Base-by-base conservation (phyloP, 1,140 invertebrate species). In the Daktulosphaira vitifoliae region DNA sequence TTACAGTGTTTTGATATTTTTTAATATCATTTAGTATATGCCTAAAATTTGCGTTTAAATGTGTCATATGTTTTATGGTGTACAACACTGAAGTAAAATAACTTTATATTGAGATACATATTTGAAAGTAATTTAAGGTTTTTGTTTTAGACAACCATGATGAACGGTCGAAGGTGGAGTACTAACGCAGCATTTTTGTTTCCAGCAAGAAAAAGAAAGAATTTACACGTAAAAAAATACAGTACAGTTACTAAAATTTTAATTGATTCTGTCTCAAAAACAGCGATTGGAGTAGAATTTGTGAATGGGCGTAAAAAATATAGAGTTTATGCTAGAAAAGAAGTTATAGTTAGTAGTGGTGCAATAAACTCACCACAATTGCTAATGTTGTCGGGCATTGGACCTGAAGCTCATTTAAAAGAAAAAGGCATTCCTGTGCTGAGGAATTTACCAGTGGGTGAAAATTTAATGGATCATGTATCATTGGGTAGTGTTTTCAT, bases 301-400 rank as follows among this genome's bases (percentile, higher is more conserved):
- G 69, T 78, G 2, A 78, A 80, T 67, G 72, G 82, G 48, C 71
- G 76, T 18, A 74, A 75, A 65, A 71, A 70, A 18, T 72, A 77
- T 1, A 71, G 72, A 18, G 76, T 81, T 0, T 74, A 75, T 7
- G 79, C 77, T 1, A 74, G 73, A 2, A 85, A 83, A 67, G 86
- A 89, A 74, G 78, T 87, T 0, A 78, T 88, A 25, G 25, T 88
- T 5, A 84, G 82, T 0, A 83, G 81, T 0, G 86, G 86, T 4
- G 76, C 81, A 1, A 80, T 88, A 9, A 84, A 86, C 68, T 79
- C 82, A 0, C 81, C 86, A 2, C 82, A 86, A 69, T 66, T 90
- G 3, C 72, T 90, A 1, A 83, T 88, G 80, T 70, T 88, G 1
- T 88, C 86, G 1, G 88, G 88, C 13, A 79, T 90, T 23, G 88